Evolutionary conservation across 2,113 vertebrate species (phyloP).

Genomic region (Ceyx cyanopectus): DNA sequence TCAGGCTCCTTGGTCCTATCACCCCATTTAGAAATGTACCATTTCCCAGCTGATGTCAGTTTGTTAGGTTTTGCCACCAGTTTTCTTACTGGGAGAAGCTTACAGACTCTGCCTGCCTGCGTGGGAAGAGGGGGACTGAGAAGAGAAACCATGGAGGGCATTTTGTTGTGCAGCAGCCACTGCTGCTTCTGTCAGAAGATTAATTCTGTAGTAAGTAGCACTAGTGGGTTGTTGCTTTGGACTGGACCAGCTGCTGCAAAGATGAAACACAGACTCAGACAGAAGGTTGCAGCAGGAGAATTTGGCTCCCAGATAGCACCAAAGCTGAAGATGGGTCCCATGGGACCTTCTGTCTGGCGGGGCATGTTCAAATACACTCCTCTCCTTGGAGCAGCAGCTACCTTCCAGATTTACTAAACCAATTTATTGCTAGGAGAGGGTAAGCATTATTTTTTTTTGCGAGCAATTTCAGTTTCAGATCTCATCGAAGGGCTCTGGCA

Average conservation of each 20-base stretch:
- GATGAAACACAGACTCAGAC: background rate
- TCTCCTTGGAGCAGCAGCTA: background rate
- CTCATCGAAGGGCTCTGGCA: slow-evolving; percentile 46
- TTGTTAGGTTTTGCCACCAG: background rate
- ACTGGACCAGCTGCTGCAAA: background rate
- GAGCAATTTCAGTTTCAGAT: background rate
- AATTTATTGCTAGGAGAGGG: background rate
- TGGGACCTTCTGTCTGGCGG: background rate
- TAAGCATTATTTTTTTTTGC: background rate
- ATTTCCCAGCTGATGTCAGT: background rate
- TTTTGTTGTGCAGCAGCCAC: background rate
- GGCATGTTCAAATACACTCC: background rate
- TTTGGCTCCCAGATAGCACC: background rate
- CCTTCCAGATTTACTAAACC: background rate
- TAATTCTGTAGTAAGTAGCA: background rate
- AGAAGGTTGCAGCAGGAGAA: background rate
- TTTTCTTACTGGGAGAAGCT: background rate
- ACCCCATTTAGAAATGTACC: background rate
- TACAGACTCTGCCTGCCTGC: background rate
- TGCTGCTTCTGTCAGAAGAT: background rate
- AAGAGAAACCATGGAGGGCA: background rate
- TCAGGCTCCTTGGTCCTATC: background rate
- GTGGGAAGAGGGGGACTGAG: background rate
- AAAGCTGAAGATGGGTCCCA: background rate
- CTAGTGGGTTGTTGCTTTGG: background rate